Percentiles rank a stretch among this genome's conserved stretches.
These are phyloP conservation scores for Emydura subglobosa DNA, from an alignment of 2,113 vertebrate species.

Conservation along the genomic window DNA sequence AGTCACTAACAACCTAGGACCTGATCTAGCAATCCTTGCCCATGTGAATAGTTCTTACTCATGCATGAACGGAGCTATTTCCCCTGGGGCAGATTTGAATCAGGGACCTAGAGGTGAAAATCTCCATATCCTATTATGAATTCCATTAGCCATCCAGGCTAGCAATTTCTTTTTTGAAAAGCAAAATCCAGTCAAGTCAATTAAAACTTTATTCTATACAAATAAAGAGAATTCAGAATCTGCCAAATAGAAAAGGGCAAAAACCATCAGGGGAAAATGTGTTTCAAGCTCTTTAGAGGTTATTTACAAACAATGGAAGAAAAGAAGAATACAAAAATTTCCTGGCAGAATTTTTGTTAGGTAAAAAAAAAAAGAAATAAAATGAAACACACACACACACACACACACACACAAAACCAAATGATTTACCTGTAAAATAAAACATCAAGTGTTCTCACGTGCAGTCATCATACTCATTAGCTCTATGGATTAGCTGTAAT, in stretches of 20 bases:
- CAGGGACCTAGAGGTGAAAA: background rate
- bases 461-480: background rate
- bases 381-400: background rate
- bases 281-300: background rate
- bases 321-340: background rate
- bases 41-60: background rate
- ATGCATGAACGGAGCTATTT: background rate
- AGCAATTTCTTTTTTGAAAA: background rate
- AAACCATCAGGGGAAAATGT: background rate
- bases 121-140: background rate
- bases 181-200: background rate
- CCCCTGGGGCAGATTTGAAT: background rate
- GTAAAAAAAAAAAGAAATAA: constrained; percentile 6
- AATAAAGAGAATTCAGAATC: background rate
- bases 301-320: background rate
- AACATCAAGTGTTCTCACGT: background rate
- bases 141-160: background rate
- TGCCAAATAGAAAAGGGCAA: constrained; percentile 17
- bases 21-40: background rate
- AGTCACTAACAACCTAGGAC: background rate
- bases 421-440: constrained; percentile 7
- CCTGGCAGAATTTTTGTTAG: background rate
- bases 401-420: background rate
- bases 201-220: background rate
- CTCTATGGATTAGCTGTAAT: background rate